Conservation (phyloP, 2,113 vertebrate species). For the Bos indicus region DNA sequence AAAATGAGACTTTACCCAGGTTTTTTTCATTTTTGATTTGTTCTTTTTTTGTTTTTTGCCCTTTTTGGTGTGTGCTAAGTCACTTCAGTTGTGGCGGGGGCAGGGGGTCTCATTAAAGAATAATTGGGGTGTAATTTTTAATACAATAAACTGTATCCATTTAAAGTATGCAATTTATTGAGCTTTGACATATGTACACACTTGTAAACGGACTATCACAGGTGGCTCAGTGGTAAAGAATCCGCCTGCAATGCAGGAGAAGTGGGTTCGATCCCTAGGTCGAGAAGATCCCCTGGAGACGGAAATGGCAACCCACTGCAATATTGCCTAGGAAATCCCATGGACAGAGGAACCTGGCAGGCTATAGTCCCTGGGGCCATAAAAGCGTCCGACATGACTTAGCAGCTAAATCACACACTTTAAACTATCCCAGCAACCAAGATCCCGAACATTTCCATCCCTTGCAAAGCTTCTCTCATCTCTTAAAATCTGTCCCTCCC, state of each 20-base stretch:
- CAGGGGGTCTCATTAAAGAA: not conserved
- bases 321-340: not conserved
- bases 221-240: not conserved
- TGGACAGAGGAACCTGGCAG: not conserved
- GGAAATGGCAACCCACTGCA: not conserved
- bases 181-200: not conserved
- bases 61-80: not conserved
- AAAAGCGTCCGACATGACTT: not conserved
- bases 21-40: not conserved
- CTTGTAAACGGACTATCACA: not conserved
- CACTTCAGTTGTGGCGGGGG: not conserved
- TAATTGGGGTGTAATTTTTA: not conserved
- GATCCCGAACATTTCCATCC: not conserved
- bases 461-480: not conserved
- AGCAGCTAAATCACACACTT: not conserved
- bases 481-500: not conserved
- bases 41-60: not conserved
- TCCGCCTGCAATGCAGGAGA: not conserved
- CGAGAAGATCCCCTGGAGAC: not conserved
- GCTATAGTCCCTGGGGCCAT: not conserved
- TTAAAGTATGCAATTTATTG: not conserved
- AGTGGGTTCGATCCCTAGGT: rapidly evolving
- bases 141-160: not conserved
- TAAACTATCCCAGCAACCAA: not conserved
- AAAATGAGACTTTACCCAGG: not conserved